Base-by-base conservation (phyloP, 2,888 invertebrate genomes). In the Scotopteryx bipunctaria region DNA sequence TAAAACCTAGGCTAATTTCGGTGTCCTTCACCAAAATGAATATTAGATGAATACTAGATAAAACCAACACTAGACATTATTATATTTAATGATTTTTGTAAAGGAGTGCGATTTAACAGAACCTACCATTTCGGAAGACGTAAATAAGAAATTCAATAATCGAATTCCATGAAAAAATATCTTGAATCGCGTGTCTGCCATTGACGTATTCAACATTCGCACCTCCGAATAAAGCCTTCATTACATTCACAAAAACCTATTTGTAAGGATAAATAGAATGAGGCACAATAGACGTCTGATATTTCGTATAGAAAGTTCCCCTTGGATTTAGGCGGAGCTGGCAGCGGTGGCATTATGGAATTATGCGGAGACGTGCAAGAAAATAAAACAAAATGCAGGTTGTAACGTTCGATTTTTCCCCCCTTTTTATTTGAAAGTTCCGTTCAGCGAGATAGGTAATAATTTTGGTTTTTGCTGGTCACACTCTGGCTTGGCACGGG, bases 161-260 rank as follows among this genome's bases (percentile, higher is more conserved):
- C 29, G 42, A 59, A 66, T 73, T 75, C 72, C 73, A 63, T 64
- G 66, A 71, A 66, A 69, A 76, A 55, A 54, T 43, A 51, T 46
- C 42, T 52, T 68, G 75, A 77, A 76, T 76, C 72, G 68, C 72
- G 74, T 73, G 69, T 66, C 68, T 62, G 63, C 73, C 61, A 74
- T 78, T 78, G 72, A 79, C 70, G 75, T 73, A 66, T 76, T 78
- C 73, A 73, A 72, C 67, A 77, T 81, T 88, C 86, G 78, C 89
- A 87, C 89, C 88, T 88, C 74, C 64, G 73, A 73, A 87, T 83
- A 86, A 88, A 84, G 82, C 83, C 71, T 84, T 87, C 87, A 88
- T 87, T 86, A 86, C 81, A 76, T 69, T 74, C 83, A 84, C 80
- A 85, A 87, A 80, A 85, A 78, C 76, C 81, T 79, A 81, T 85